Percentiles rank a stretch among this genome's conserved stretches.
Evolutionary conservation across 2,888 invertebrate species (phyloP).

Genomic region (Conchocele bisecta): DNA sequence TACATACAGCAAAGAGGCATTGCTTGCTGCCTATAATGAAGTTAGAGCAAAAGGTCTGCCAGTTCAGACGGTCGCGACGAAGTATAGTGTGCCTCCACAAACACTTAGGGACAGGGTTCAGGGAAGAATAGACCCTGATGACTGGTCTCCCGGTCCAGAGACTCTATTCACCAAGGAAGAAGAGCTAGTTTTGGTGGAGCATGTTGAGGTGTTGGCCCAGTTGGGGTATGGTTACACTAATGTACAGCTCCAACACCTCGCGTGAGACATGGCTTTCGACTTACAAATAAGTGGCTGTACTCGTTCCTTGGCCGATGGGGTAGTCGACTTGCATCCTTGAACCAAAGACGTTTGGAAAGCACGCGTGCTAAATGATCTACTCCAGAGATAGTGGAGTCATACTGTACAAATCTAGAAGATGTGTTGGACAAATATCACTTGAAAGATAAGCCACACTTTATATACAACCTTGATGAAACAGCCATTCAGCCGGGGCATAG

Average conservation of each 20-base stretch:
- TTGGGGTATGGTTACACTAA: neutral
- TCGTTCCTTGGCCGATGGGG: neutral
- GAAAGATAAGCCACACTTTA: constrained; percentile 4
- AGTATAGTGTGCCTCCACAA: neutral
- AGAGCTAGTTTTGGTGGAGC: constrained; percentile 10
- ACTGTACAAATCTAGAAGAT: neutral
- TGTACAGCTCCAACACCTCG: neutral
- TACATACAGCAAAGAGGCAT: neutral
- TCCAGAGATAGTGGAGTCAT: no score
- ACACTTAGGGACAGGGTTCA: constrained; percentile 5
- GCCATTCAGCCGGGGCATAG: constrained; percentile 18
- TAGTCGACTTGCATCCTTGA: neutral
- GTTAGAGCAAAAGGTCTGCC: neutral
- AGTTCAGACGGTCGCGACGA: neutral
- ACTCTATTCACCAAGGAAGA: constrained; percentile 11
- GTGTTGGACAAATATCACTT: constrained; percentile 19
- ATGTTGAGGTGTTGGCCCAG: constrained; percentile 9
- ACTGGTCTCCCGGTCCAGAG: neutral
- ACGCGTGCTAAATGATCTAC: neutral
- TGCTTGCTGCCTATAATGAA: neutral
- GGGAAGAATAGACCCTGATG: neutral
- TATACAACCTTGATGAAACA: constrained; percentile 35
- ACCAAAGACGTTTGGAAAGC: neutral
- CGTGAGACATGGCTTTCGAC: neutral
- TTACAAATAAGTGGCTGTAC: neutral